Percentiles rank a stretch among this genome's conserved stretches.
Evolutionary conservation across 2,113 vertebrate genomes (phyloP).

Genomic region (Tenrec ecaudatus): DNA sequence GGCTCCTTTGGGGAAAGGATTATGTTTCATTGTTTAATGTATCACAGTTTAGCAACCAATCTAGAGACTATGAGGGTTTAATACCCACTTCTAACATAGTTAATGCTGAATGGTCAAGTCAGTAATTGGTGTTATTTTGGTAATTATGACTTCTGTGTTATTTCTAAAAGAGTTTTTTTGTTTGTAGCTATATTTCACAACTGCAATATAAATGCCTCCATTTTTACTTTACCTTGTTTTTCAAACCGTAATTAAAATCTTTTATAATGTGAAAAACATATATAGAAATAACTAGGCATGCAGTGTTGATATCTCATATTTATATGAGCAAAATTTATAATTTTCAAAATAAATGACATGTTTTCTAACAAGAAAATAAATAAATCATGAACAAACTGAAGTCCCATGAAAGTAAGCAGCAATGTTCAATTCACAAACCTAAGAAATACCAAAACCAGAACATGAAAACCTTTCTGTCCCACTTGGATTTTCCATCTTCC

Average conservation of each 20-base stretch:
- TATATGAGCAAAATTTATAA: neutral
- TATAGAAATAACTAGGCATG: neutral
- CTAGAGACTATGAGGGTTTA: neutral
- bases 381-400: neutral
- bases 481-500: neutral
- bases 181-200: neutral
- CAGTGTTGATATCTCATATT: neutral
- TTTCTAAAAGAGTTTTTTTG: neutral
- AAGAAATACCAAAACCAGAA: neutral
- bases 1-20: neutral
- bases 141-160: neutral
- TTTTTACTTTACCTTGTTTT: neutral
- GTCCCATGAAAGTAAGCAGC: neutral
- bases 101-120: neutral
- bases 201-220: neutral
- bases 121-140: neutral
- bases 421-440: neutral
- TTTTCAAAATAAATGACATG: conserved; percentile 1
- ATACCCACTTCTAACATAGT: neutral
- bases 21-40: neutral
- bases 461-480: neutral
- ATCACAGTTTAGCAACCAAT: neutral
- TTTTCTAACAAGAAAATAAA: neutral
- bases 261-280: neutral
- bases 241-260: neutral